Evolutionary conservation across 2,888 invertebrate species (phyloP), one percentile per base, ranked within the genome.

Genomic region (Drosophila kokeensis): DNA sequence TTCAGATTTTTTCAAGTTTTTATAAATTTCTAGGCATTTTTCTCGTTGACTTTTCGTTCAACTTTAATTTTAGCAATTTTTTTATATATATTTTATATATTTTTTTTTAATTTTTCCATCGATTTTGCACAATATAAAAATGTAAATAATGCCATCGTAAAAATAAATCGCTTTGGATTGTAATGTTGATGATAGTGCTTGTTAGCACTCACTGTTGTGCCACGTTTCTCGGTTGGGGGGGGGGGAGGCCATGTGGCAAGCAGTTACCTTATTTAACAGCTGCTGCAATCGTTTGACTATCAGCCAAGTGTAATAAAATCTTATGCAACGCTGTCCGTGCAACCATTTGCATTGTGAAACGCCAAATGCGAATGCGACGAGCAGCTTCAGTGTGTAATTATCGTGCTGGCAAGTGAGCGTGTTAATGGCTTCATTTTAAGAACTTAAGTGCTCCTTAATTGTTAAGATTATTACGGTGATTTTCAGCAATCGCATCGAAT

Each of bases 371-470:
- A 38, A 38, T 40, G 13, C 36, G 45, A 45, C 38, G 38, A 29
- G 38, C 38, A 55, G n/a, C 29, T 55, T 27, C 4, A 55, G 27
- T 13, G 27, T 36, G 38, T 38, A 55, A 55, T 84, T 84, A 82
- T 84, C 79, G 49, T 69, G 36, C 59, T 57, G 52, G 50, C 73
- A 73, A 84, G 80, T 69, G 76, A 67, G 71, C 59, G 68, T 76
- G 85, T 71, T 82, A 84, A 82, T 84, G 85, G 67, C 82, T 84
- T 66, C 73, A 82, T 82, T 81, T 82, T 55, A 68, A 65, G 59
- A 66, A 84, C 71, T 79, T 76, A 64, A 65, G 54, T 63, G 71
- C 64, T 64, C 73, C 76, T 82, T 82, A 84, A 82, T 84, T 84
- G 76, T 79, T 76, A 79, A 73, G 79, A 79, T 82, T 84, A 82